A percentile compares a stretch with the other conserved stretches of the same genome.
Evolutionary conservation across 2,113 vertebrate genomes (phyloP).

Genomic region (Dromaius novaehollandiae): DNA sequence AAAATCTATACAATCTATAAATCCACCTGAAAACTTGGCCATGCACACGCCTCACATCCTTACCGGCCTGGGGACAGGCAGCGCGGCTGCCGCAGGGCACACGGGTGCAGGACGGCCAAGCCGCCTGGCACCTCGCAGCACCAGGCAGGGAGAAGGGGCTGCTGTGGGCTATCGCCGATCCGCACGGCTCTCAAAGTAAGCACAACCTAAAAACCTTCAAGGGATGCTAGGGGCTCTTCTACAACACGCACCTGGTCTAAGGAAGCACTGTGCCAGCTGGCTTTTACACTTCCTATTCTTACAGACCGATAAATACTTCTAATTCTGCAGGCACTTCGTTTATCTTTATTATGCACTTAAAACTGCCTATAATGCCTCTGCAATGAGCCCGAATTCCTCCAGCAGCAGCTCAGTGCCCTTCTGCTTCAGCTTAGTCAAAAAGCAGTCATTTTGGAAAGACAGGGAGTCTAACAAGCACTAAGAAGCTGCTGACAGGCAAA

Average conservation of each 20-base stretch:
- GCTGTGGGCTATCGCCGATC: accelerated
- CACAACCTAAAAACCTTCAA: not conserved
- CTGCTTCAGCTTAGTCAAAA: not conserved
- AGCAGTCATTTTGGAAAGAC: not conserved
- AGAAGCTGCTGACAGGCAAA: not conserved
- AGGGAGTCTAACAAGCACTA: not conserved
- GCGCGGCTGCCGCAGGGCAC: not conserved
- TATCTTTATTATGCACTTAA: not conserved
- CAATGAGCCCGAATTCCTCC: not conserved
- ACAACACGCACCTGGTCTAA: accelerated
- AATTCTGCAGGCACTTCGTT: not conserved
- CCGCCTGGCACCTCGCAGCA: too few species aligned
- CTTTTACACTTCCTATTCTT: not conserved
- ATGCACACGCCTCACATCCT: not conserved
- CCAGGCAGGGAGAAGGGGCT: too few species aligned
- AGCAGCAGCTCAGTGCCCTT: not conserved
- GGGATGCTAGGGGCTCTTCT: not conserved
- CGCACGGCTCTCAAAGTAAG: not conserved
- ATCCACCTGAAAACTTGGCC: not conserved
- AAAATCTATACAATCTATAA: not conserved
- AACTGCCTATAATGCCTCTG: not conserved
- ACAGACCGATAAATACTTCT: not conserved
- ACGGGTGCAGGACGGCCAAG: too few species aligned
- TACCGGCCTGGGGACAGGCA: not conserved
- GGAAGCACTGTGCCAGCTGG: not conserved